Conservation (phyloP, 2,888 invertebrate species). For the Mythimna vitellina region DNA sequence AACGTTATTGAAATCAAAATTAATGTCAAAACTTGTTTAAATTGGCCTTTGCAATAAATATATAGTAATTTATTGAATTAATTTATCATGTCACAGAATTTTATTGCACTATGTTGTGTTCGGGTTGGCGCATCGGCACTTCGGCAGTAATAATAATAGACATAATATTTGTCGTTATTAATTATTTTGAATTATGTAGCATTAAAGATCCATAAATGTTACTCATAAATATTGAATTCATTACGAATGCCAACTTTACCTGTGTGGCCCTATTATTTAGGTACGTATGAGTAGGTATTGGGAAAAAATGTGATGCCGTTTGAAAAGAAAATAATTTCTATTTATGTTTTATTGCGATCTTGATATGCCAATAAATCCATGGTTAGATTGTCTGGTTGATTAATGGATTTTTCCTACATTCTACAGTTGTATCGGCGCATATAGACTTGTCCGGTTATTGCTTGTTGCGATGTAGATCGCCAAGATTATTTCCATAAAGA, state of each 20-base stretch:
- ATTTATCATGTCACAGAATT: not conserved
- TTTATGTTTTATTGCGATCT: conserved; percentile 41
- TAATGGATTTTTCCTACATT: conserved; percentile 47
- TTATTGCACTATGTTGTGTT: conserved; percentile 12
- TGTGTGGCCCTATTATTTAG: not conserved
- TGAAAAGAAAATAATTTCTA: conserved; percentile 33
- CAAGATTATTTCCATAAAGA: conserved; percentile 23
- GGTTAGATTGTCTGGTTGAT: conserved; percentile 42
- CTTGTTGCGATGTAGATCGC: conserved; percentile 13
- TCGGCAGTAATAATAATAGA: not conserved
- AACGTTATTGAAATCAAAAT: conserved; percentile 40
- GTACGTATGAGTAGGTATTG: not conserved
- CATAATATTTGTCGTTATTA: conserved; percentile 4
- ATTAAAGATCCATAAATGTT: not conserved
- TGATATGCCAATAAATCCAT: conserved; percentile 43
- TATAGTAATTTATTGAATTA: conserved; percentile 2
- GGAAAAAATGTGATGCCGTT: conserved; percentile 14
- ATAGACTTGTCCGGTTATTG: conserved; percentile 22
- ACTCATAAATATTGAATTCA: conserved; percentile 3
- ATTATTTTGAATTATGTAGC: conserved; percentile 8
- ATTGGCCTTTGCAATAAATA: conserved; percentile 19
- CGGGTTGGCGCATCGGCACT: conserved; percentile 13
- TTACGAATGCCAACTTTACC: not conserved
- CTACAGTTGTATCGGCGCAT: conserved; percentile 19
- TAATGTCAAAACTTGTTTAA: conserved; percentile 14